These are phyloP conservation scores for Moxostoma hubbsi DNA, from an alignment of 2,797 vertebrate species.

Conservation along the genomic window DNA sequence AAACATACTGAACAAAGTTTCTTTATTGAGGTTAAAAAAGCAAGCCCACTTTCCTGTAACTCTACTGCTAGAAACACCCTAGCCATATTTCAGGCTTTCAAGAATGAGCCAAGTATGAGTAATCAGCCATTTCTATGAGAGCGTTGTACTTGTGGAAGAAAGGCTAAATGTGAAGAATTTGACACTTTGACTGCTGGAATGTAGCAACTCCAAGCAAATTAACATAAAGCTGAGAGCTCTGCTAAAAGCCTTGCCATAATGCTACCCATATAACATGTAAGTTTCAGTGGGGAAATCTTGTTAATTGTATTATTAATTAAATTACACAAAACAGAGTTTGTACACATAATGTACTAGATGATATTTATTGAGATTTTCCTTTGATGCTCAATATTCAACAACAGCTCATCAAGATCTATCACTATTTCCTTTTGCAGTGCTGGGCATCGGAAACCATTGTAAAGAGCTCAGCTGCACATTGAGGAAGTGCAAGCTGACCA, in stretches of 20 bases:
- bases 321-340: neutral
- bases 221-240: slow-evolving; percentile 4
- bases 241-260: neutral
- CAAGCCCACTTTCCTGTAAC: slow-evolving; percentile 11
- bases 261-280: neutral
- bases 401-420: neutral
- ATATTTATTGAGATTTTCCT: neutral
- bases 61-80: slow-evolving; percentile 21
- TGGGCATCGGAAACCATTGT: neutral
- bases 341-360: neutral
- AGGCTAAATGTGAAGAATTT: slow-evolving; percentile 31
- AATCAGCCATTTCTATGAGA: slow-evolving; percentile 29
- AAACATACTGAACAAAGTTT: slow-evolving; percentile 1
- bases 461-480: neutral
- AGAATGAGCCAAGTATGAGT: slow-evolving; percentile 42
- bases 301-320: too few species aligned
- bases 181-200: slow-evolving; percentile 17
- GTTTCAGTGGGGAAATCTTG: too few species aligned
- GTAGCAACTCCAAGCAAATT: slow-evolving; percentile 15
- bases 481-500: slow-evolving; percentile 19
- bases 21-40: neutral
- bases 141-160: neutral
- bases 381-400: neutral
- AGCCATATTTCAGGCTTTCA: slow-evolving; percentile 24
- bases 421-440: neutral